These are phyloP conservation scores for Brachystomella parvula DNA, from an alignment of 1,140 invertebrate species.

Conservation along the genomic window DNA sequence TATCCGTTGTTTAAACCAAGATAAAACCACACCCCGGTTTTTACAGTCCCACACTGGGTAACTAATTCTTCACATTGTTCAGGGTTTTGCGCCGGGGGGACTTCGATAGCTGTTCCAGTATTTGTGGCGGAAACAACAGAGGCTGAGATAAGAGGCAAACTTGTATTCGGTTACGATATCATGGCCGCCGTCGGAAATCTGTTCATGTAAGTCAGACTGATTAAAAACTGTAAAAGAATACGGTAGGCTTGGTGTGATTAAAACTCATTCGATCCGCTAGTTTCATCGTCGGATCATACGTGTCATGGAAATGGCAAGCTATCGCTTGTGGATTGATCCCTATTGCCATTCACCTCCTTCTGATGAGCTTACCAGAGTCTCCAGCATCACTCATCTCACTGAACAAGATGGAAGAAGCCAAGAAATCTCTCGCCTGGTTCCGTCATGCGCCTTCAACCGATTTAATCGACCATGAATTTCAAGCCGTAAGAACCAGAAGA, in stretches of 20 bases:
- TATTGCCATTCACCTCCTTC: slow-evolving; percentile 50
- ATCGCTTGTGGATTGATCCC: slow-evolving; percentile 55
- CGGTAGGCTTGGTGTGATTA: not conserved
- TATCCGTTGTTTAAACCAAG: too few species aligned
- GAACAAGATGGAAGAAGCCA: slow-evolving; percentile 55
- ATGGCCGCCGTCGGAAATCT: not conserved
- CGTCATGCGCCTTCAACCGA: slow-evolving; percentile 47
- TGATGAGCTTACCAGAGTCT: slow-evolving; percentile 58
- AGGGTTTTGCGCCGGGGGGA: slow-evolving; percentile 43
- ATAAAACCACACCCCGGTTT: too few species aligned
- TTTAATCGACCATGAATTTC: slow-evolving; percentile 23
- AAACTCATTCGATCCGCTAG: not conserved
- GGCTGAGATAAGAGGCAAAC: slow-evolving; percentile 42
- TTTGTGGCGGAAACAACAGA: slow-evolving; percentile 46
- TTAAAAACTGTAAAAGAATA: not conserved
- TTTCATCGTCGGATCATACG: slow-evolving; percentile 57
- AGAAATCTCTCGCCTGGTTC: slow-evolving; percentile 54
- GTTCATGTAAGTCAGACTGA: slow-evolving; percentile 39
- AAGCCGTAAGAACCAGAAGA: slow-evolving; percentile 37
- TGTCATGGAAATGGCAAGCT: slow-evolving; percentile 57
- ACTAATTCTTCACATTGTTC: too few species aligned
- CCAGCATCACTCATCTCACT: slow-evolving; percentile 41
- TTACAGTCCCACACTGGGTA: too few species aligned
- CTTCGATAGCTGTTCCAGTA: slow-evolving; percentile 42
- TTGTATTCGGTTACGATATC: slow-evolving; percentile 19